These are phyloP conservation scores for Plumapathes pennacea DNA, from an alignment of 92 coral and sea anemone species.

Conservation along the genomic window DNA sequence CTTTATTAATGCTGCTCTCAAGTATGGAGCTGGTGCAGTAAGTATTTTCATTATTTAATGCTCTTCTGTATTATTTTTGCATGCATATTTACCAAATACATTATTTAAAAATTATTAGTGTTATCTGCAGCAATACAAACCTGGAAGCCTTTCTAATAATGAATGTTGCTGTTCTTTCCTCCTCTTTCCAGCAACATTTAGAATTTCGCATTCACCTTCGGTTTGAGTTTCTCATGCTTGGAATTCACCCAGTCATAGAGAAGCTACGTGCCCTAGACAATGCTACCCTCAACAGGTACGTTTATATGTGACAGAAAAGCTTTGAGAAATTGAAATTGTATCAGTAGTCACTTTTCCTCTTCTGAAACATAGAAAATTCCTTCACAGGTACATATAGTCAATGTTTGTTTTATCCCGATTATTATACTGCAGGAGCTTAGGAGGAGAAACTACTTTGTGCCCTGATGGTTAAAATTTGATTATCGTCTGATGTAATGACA, in stretches of 20 bases:
- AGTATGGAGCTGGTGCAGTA: slow-evolving; percentile 97
- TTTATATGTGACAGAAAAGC: too few relatives aligned
- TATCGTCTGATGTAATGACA: too few relatives aligned
- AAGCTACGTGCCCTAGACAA: slow-evolving; percentile 89
- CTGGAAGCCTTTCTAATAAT: neutral
- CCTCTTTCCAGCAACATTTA: slow-evolving; percentile 70
- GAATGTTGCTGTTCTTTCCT: neutral
- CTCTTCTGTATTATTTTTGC: neutral
- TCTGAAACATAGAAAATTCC: too few relatives aligned
- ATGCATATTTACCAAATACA: neutral
- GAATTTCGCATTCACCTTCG: slow-evolving; percentile 96
- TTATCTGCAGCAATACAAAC: too few relatives aligned
- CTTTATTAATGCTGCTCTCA: slow-evolving; percentile 92
- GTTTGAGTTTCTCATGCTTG: slow-evolving; percentile 97
- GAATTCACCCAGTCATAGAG: slow-evolving; percentile 96
- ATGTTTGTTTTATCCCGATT: too few relatives aligned
- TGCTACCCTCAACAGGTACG: slow-evolving; percentile 80
- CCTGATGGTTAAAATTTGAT: too few relatives aligned
- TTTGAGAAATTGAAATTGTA: too few relatives aligned
- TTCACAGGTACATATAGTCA: too few relatives aligned
- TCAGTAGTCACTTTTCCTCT: too few relatives aligned
- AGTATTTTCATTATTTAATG: slow-evolving; percentile 3
- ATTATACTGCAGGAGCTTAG: too few relatives aligned
- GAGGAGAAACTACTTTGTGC: too few relatives aligned
- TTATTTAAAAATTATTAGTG: neutral